A percentile compares a stretch with the other conserved stretches of the same genome.
Conservation (phyloP, 2,888 invertebrate genomes). For the Papilio protenor region DNA sequence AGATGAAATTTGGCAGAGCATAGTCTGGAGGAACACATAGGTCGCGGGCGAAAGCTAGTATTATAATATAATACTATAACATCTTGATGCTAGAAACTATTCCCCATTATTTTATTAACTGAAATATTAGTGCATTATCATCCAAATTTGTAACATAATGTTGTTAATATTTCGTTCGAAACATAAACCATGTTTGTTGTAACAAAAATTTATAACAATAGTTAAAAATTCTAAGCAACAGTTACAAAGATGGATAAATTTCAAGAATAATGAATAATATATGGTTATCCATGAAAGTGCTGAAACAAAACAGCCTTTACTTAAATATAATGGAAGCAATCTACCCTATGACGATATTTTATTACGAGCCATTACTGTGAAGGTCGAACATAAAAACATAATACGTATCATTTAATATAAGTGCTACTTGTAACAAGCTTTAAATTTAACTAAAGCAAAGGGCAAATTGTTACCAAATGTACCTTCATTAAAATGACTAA, state of each 20-base stretch:
- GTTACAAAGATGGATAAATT: not conserved
- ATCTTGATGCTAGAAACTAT: not conserved
- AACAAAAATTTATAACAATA: not conserved
- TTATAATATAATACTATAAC: not conserved
- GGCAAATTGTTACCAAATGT: not conserved
- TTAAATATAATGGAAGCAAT: slow-evolving; percentile 28
- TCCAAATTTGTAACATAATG: not conserved
- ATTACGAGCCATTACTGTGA: slow-evolving; percentile 26
- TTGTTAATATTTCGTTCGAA: not conserved
- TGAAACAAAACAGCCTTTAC: slow-evolving; percentile 23
- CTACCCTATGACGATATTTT: slow-evolving; percentile 26
- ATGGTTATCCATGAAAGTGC: not conserved
- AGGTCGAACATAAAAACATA: slow-evolving; percentile 27
- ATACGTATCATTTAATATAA: slow-evolving; percentile 25
- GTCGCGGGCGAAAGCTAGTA: too few species aligned
- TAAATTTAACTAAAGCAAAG: slow-evolving; percentile 12
- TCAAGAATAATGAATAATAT: not conserved
- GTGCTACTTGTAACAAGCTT: slow-evolving; percentile 22
- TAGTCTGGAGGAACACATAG: too few species aligned
- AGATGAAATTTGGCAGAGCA: too few species aligned
- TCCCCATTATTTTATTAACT: not conserved
- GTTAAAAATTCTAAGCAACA: not conserved
- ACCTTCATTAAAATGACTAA: not conserved
- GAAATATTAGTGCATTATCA: not conserved
- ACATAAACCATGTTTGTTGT: not conserved